Conservation (phyloP, 2,888 invertebrate genomes). For the Brassicogethes aeneus region DNA sequence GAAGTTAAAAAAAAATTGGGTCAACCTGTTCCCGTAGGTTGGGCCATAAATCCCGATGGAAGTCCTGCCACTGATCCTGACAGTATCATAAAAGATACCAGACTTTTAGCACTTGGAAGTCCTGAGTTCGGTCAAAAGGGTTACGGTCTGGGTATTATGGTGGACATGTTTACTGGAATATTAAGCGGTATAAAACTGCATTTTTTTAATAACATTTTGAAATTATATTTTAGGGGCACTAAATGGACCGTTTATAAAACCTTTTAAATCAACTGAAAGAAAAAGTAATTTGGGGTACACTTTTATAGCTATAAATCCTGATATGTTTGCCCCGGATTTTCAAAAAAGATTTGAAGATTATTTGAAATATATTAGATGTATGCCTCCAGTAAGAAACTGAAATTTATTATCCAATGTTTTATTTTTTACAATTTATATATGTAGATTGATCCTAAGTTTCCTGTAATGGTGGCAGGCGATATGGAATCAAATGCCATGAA, state of each 20-base stretch:
- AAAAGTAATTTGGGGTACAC: neutral
- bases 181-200: neutral
- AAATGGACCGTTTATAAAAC: neutral
- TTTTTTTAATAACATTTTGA: too few species aligned
- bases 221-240: neutral
- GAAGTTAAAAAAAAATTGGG: neutral
- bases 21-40: neutral
- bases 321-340: conserved; percentile 69
- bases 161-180: neutral
- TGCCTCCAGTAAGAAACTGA: conserved; percentile 9
- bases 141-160: neutral
- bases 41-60: neutral
- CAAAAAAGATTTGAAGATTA: conserved; percentile 29
- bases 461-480: conserved; percentile 7
- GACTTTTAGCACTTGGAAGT: neutral
- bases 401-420: neutral
- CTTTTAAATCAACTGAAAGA: neutral
- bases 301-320: conserved; percentile 61
- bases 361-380: conserved; percentile 8
- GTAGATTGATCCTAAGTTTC: conserved; percentile 6
- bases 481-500: conserved; percentile 1
- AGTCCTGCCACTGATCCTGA: neutral
- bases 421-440: neutral
- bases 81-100: neutral
- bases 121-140: neutral